phyloP scores from a whole-genome alignment of 2,797 vertebrate genomes.

The Poliocrania exsul region DNA sequence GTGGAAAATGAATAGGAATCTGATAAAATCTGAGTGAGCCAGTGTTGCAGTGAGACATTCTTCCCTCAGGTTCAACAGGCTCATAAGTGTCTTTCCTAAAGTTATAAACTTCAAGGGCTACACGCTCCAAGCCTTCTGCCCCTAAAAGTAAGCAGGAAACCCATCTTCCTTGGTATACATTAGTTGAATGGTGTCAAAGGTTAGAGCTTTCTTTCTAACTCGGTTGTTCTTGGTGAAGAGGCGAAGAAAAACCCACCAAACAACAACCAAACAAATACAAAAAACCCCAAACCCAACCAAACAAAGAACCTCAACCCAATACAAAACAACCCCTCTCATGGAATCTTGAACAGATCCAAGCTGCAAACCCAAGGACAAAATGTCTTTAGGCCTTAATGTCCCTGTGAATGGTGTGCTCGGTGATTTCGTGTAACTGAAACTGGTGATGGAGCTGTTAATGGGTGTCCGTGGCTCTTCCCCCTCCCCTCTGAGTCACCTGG shows the following conservation, averaged over 20 bases:
- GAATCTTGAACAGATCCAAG: not conserved
- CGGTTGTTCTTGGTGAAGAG: not conserved
- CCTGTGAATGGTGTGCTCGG: not conserved
- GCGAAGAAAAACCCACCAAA: not conserved
- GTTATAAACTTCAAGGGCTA: not conserved
- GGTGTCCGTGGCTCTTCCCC: rapidly evolving
- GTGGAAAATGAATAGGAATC: not conserved
- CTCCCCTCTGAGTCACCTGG: not conserved
- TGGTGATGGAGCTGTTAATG: not conserved
- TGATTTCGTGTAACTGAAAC: not conserved
- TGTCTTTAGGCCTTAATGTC: not conserved
- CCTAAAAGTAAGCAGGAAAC: conserved; percentile 32
- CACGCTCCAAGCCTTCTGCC: not conserved
- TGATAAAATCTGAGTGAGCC: not conserved
- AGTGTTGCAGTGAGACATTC: not conserved
- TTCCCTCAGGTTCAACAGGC: not conserved
- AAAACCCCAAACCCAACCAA: not conserved
- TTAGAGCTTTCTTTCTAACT: not conserved
- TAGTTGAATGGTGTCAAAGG: not conserved
- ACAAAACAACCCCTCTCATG: not conserved
- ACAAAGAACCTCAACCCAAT: not conserved
- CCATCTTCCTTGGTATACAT: conserved; percentile 20
- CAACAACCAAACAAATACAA: too few species aligned
- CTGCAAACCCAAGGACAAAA: not conserved
- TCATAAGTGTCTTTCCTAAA: not conserved